Base-by-base conservation (phyloP, 2,888 invertebrate genomes). In the Bombylius major region DNA sequence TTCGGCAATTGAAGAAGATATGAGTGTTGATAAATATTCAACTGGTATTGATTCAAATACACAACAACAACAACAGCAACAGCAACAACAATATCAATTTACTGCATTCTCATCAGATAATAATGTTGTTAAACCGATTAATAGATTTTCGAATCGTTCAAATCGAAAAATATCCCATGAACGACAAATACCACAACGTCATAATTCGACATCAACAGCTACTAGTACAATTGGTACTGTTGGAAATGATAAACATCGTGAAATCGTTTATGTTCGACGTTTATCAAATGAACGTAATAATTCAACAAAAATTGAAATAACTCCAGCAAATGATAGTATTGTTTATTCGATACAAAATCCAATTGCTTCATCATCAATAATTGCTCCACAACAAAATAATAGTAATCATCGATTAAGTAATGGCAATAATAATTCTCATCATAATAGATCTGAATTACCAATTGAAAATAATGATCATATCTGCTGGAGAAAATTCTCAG, bases 401-500 rank as follows among this genome's bases (percentile, higher is more conserved):
- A 12, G 23, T 4, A 51, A 51, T 52, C 66, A 65, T 33, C 64
- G 67, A 50, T 11, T n/a, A 39, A 42, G 7, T 7, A 46, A 5
- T 46, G 14, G 14, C 5, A 23, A 23, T 46, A 23, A 46, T 14
- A 7, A 5, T 46, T 11, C 44, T 12, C 44, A 13, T 44, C 23
- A 23, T 23, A 23, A 23, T 3, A 11, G 3, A n/a, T 9, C 13
- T 11, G n/a, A 47, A 1, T 23, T 23, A 23, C 8, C 46, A 47
- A 47, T 9, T 23, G 54, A 54, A 46, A 60, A 65, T 50, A 44
- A 8, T 44, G 45, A 8, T 14, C 79, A 79, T 62, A 77, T 79
- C 56, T 79, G 79, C 67, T 78, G 79, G 72, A 72, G 78, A 58
- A 77, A 72, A 62, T 70, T 72, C 62, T 69, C 72, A 32, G 69